Conservation (phyloP, 2,797 vertebrate species). For the Lagocephalus sceleratus region DNA sequence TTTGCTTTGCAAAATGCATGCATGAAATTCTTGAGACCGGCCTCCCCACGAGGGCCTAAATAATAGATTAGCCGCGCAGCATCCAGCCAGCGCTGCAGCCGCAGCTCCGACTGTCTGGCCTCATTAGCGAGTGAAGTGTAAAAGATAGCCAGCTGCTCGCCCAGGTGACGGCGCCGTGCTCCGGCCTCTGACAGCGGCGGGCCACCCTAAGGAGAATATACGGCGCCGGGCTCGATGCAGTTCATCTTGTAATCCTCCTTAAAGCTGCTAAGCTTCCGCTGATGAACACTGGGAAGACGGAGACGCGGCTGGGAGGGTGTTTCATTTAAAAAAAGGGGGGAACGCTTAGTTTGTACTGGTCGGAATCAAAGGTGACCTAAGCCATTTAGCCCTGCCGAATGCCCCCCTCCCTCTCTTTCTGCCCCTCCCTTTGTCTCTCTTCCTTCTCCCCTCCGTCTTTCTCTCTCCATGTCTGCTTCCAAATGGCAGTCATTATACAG, state of each 20-base stretch:
- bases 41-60: slow-evolving; percentile 68
- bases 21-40: slow-evolving; percentile 70
- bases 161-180: slow-evolving; percentile 63
- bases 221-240: slow-evolving; percentile 37
- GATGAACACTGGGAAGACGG: slow-evolving; percentile 49
- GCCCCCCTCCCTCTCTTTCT: slow-evolving; percentile 21
- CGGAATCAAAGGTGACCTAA: slow-evolving; percentile 70
- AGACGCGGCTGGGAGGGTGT: slow-evolving; percentile 6
- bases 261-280: slow-evolving; percentile 63
- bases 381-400: slow-evolving; percentile 64
- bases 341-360: slow-evolving; percentile 47
- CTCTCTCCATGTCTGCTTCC: slow-evolving; percentile 67
- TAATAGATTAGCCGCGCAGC: slow-evolving; percentile 74
- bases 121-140: slow-evolving; percentile 63
- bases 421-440: slow-evolving; percentile 4
- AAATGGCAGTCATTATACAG: slow-evolving; percentile 77
- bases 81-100: slow-evolving; percentile 57
- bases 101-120: slow-evolving; percentile 62
- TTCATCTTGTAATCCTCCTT: slow-evolving; percentile 71
- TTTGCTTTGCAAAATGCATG: slow-evolving; percentile 71
- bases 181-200: slow-evolving; percentile 58
- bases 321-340: slow-evolving; percentile 35
- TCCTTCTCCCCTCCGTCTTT: slow-evolving; percentile 45
- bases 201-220: slow-evolving; percentile 66
- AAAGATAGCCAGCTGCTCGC: slow-evolving; percentile 69